phyloP scores from a whole-genome alignment of 2,113 vertebrate genomes.

The Cisticola juncidis region DNA sequence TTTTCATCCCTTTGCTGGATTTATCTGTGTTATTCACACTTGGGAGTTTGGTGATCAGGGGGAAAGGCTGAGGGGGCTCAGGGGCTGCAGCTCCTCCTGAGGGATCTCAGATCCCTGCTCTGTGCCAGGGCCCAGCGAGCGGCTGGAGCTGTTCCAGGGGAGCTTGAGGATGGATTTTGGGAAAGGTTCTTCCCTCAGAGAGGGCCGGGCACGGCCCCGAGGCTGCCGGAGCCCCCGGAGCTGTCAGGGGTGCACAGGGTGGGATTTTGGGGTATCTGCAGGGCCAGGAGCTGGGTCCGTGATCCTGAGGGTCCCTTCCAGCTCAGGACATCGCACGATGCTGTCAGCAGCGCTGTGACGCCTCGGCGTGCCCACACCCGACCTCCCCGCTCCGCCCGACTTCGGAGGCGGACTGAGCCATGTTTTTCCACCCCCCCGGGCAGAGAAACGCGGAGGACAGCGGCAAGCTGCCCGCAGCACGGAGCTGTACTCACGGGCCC shows the following conservation, averaged over 20 bases:
- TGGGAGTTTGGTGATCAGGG: too few species aligned
- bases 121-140: fast-evolving
- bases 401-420: fast-evolving
- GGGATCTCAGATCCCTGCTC: neutral
- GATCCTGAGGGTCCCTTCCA: neutral
- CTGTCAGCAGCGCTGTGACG: neutral
- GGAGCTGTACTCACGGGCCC: conserved; percentile 74
- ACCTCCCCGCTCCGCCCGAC: neutral
- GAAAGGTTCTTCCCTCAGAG: neutral
- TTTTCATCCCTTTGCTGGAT: too few species aligned
- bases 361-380: neutral
- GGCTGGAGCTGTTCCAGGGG: neutral
- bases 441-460: fast-evolving
- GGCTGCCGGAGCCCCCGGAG: neutral
- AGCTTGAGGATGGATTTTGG: fast-evolving
- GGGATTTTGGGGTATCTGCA: neutral
- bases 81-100: neutral
- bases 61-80: neutral
- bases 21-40: too few species aligned
- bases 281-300: neutral
- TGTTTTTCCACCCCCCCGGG: neutral
- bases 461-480: neutral
- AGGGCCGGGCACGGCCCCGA: neutral
- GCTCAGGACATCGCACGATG: fast-evolving
- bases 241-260: neutral